phyloP scores from a whole-genome alignment of 2,113 vertebrate species.

The Laticauda colubrina region DNA sequence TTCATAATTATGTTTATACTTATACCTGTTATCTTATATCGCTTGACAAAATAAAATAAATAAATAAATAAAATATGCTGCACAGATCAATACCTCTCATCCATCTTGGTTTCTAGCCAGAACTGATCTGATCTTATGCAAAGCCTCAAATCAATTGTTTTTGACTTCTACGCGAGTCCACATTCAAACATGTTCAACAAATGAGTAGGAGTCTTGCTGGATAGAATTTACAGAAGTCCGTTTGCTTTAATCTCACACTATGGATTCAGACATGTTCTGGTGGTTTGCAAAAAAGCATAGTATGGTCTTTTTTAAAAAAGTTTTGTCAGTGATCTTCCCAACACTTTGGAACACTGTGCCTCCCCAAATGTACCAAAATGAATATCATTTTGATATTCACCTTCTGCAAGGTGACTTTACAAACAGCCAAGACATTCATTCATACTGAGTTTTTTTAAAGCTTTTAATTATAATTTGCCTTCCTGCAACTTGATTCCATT shows the following conservation, averaged over 20 bases:
- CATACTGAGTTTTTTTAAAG: neutral
- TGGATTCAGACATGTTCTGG: neutral
- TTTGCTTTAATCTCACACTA: neutral
- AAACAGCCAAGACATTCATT: neutral
- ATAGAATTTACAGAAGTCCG: neutral
- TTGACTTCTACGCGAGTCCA: neutral
- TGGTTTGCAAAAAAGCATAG: neutral
- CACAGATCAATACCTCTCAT: constrained; percentile 10
- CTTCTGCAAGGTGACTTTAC: neutral
- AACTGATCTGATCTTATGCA: neutral
- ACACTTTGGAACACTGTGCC: neutral
- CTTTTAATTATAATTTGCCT: neutral
- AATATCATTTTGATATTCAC: neutral
- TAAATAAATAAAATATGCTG: neutral
- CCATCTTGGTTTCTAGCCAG: neutral
- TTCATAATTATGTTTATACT: too few species aligned
- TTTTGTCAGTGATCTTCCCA: neutral
- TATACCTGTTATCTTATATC: too few species aligned
- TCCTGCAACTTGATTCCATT: neutral
- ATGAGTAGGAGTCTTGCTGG: too few species aligned
- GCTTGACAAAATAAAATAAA: too few species aligned
- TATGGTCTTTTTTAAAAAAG: neutral
- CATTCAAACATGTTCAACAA: neutral
- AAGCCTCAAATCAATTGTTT: neutral
- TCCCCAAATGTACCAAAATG: neutral